These are phyloP conservation scores for Pachyuromys duprasi DNA, from an alignment of 2,797 vertebrate genomes.

Conservation along the genomic window DNA sequence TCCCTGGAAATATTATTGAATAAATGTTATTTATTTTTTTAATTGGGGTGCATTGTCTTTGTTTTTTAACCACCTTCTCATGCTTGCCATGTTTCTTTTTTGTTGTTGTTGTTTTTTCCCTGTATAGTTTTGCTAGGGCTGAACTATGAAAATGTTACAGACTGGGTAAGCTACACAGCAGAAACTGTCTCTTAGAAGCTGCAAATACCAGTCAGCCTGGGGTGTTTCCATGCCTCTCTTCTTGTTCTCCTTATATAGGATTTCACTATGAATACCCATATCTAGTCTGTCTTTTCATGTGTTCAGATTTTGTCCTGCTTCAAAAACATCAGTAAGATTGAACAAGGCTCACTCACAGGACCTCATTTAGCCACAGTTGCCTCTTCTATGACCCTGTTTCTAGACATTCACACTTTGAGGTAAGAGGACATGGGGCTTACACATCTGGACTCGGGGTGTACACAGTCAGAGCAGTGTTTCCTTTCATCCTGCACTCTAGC, in stretches of 20 bases:
- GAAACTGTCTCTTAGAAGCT: background rate
- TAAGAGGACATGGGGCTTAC: background rate
- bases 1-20: background rate
- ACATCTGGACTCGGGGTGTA: background rate
- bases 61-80: conserved; percentile 4
- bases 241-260: background rate
- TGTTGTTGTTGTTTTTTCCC: background rate
- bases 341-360: background rate
- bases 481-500: background rate
- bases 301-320: background rate
- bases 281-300: background rate
- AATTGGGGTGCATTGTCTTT: background rate
- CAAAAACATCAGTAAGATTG: background rate
- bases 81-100: background rate
- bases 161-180: background rate
- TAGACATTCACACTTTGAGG: background rate
- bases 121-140: background rate
- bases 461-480: background rate
- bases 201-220: background rate
- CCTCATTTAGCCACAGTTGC: background rate
- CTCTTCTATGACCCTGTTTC: background rate
- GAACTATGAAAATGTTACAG: background rate
- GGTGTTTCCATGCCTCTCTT: background rate
- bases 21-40: background rate
- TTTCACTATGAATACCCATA: background rate